Percentiles rank a stretch among this genome's conserved stretches.
Conservation (phyloP, 64 coral and sea anemone genomes). For the Catalaphyllia jardinei region DNA sequence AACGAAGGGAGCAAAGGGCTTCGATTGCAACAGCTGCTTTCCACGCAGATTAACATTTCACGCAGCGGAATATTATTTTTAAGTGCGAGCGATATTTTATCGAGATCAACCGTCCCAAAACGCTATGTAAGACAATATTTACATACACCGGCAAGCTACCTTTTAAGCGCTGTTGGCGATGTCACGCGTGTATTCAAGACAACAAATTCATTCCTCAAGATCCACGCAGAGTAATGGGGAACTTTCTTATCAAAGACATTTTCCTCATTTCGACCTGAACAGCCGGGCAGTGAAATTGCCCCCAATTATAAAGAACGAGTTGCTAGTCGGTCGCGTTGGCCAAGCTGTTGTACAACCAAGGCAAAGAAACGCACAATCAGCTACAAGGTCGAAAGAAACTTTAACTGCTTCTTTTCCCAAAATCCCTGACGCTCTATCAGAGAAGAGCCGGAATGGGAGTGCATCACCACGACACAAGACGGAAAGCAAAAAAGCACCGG, state of each 20-base stretch:
- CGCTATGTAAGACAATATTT: neutral
- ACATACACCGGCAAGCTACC: neutral
- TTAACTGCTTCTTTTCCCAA: conserved; percentile 6
- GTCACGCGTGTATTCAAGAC: neutral
- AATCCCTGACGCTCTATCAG: neutral
- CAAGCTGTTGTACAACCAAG: too few relatives aligned
- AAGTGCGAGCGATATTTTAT: neutral
- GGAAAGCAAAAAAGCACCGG: too few relatives aligned
- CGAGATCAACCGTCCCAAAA: neutral
- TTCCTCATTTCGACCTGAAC: conserved; percentile 45
- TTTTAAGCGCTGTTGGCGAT: neutral
- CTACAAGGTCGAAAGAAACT: conserved; percentile 39
- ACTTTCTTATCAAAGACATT: neutral
- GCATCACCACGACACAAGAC: too few relatives aligned
- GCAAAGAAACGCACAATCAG: neutral
- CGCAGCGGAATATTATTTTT: neutral
- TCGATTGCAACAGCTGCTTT: neutral
- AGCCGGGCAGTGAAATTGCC: conserved; percentile 58
- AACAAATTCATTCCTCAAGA: neutral
- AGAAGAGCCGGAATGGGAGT: conserved; percentile 1
- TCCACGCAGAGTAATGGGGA: neutral
- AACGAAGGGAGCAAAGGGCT: neutral
- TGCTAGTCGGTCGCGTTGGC: conserved; percentile 17
- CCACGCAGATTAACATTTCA: neutral
- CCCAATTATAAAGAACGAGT: conserved; percentile 59